Percentiles rank a stretch among this genome's conserved stretches.
phyloP scores from a whole-genome alignment of 1,140 invertebrate genomes.

The Scaptomyza montana region DNA sequence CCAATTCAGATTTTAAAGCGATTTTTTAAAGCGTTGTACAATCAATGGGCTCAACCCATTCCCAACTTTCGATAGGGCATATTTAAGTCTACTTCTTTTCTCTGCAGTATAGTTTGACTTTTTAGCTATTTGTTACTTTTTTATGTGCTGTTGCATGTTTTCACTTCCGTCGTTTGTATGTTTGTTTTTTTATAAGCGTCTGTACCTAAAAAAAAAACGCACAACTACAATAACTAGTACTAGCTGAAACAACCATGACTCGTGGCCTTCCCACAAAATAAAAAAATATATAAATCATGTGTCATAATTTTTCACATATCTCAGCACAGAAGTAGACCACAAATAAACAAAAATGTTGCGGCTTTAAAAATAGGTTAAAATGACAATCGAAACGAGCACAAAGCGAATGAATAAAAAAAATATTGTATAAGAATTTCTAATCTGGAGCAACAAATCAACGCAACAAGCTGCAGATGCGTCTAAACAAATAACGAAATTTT shows the following conservation, averaged over 20 bases:
- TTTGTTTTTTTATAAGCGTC: constrained; percentile 22
- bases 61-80: not conserved
- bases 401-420: not conserved
- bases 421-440: not conserved
- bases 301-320: constrained; percentile 62
- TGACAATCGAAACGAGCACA: constrained; percentile 66
- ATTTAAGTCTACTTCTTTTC: not conserved
- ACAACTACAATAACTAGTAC: constrained; percentile 34
- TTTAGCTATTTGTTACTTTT: constrained; percentile 1
- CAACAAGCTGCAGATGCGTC: constrained; percentile 44
- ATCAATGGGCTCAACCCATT: too few relatives aligned
- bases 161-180: constrained; percentile 30
- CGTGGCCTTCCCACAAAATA: constrained; percentile 29
- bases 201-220: constrained; percentile 1
- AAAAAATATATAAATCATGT: constrained; percentile 31
- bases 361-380: constrained; percentile 72
- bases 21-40: too few relatives aligned
- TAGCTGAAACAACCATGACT: constrained; percentile 25
- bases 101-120: not conserved
- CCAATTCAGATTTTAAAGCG: not conserved
- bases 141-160: constrained; percentile 32
- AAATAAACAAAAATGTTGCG: constrained; percentile 64
- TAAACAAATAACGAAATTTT: constrained; percentile 52
- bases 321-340: constrained; percentile 41
- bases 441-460: constrained; percentile 28